phyloP scores from a whole-genome alignment of 2,888 invertebrate genomes.

The Podabrus alpinus region DNA sequence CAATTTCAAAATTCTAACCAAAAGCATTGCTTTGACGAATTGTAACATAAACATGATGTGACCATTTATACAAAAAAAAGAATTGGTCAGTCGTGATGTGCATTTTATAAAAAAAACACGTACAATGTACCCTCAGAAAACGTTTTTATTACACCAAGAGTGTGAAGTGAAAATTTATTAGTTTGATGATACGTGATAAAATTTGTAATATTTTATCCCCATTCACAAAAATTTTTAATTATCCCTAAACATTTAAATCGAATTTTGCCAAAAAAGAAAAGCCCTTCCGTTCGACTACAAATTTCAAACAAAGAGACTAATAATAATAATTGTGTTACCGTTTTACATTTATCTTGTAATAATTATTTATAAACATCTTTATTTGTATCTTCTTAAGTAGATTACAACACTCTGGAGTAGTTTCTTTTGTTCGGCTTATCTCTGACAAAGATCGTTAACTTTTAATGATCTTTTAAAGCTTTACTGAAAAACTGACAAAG shows the following conservation, averaged over 20 bases:
- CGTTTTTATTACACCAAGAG: constrained; percentile 49
- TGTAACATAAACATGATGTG: constrained; percentile 3
- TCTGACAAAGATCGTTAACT: not conserved
- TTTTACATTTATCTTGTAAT: not conserved
- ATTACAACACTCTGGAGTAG: not conserved
- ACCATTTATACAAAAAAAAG: constrained; percentile 23
- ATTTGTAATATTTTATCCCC: constrained; percentile 38
- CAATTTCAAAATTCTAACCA: not conserved
- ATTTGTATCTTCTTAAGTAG: not conserved
- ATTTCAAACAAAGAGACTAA: not conserved
- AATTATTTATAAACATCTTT: not conserved
- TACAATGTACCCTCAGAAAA: constrained; percentile 42
- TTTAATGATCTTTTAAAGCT: not conserved
- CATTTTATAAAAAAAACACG: constrained; percentile 37
- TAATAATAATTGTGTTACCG: not conserved
- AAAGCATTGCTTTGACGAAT: not conserved
- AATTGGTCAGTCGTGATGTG: constrained; percentile 40
- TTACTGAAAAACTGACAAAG: not conserved
- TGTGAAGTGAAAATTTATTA: constrained; percentile 53
- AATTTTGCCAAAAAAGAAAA: not conserved
- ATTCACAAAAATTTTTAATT: not conserved
- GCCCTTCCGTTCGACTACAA: not conserved
- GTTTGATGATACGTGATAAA: constrained; percentile 48
- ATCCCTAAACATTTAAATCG: not conserved
- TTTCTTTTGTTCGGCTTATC: not conserved